A percentile compares a stretch with the other conserved stretches of the same genome.
phyloP scores from a whole-genome alignment of 2,888 invertebrate genomes.

The Rhyacophila evoluta region DNA sequence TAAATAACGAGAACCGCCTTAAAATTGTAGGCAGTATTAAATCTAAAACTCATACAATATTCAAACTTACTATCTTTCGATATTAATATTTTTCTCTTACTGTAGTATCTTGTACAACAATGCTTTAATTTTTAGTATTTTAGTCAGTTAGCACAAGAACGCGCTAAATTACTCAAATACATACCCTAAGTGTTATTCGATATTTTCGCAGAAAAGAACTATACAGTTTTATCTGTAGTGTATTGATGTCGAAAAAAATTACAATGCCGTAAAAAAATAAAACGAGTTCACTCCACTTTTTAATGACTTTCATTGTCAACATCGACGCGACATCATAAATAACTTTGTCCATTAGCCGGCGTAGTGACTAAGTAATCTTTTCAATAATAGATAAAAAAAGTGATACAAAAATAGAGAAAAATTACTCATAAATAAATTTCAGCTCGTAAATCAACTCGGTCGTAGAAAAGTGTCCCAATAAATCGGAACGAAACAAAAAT shows the following conservation, averaged over 20 bases:
- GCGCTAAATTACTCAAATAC: too few relatives aligned
- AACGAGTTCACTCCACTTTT: neutral
- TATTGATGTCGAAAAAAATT: neutral
- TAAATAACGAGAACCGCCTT: too few relatives aligned
- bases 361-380: neutral
- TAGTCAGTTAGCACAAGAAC: too few relatives aligned
- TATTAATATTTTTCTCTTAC: too few relatives aligned
- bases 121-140: too few relatives aligned
- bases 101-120: too few relatives aligned
- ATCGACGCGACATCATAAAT: slow-evolving; percentile 1
- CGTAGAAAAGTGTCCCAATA: neutral
- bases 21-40: too few relatives aligned
- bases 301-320: neutral
- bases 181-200: too few relatives aligned
- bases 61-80: too few relatives aligned
- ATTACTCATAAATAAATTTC: slow-evolving; percentile 19
- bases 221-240: neutral
- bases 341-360: neutral
- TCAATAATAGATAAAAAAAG: neutral
- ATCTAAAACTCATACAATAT: too few relatives aligned
- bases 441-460: neutral
- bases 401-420: neutral
- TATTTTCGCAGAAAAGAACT: too few relatives aligned
- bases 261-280: neutral
- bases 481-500: neutral